A percentile compares a stretch with the other conserved stretches of the same genome.
These are phyloP conservation scores for Ormyrus rosae DNA, from an alignment of 2,888 invertebrate species.

Conservation along the genomic window DNA sequence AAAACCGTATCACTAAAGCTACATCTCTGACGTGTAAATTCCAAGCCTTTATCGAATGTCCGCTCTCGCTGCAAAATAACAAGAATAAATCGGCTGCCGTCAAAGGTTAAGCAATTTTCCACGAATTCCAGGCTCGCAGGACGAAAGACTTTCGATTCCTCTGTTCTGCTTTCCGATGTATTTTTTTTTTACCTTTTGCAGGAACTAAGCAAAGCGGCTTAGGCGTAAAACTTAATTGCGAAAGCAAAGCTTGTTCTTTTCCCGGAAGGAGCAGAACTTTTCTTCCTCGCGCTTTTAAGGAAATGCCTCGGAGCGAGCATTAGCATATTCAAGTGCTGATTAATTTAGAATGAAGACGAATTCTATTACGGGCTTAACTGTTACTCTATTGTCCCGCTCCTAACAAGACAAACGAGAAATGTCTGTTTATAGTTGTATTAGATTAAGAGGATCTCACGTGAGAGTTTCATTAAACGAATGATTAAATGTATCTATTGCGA, in stretches of 20 bases:
- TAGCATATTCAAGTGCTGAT: constrained; percentile 54
- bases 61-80: constrained; percentile 6
- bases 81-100: constrained; percentile 30
- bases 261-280: constrained; percentile 29
- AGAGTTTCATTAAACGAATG: neutral
- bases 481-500: too few relatives aligned
- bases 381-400: neutral
- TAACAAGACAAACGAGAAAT: constrained; percentile 28
- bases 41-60: constrained; percentile 24
- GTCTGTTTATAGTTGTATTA: constrained; percentile 25
- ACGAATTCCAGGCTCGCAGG: neutral
- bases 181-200: constrained; percentile 1
- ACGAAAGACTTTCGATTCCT: constrained; percentile 17
- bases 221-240: constrained; percentile 47
- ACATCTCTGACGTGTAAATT: constrained; percentile 44
- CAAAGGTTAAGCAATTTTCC: constrained; percentile 40
- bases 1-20: constrained; percentile 8
- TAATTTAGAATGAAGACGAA: constrained; percentile 43
- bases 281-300: constrained; percentile 46
- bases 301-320: constrained; percentile 35
- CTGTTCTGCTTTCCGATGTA: neutral
- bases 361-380: constrained; percentile 48
- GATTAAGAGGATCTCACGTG: neutral
- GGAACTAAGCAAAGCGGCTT: constrained; percentile 23
- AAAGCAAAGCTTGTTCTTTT: constrained; percentile 14